A percentile compares a stretch with the other conserved stretches of the same genome.
Conservation (phyloP, 2,888 invertebrate genomes). For the Drosophila setosimentum region DNA sequence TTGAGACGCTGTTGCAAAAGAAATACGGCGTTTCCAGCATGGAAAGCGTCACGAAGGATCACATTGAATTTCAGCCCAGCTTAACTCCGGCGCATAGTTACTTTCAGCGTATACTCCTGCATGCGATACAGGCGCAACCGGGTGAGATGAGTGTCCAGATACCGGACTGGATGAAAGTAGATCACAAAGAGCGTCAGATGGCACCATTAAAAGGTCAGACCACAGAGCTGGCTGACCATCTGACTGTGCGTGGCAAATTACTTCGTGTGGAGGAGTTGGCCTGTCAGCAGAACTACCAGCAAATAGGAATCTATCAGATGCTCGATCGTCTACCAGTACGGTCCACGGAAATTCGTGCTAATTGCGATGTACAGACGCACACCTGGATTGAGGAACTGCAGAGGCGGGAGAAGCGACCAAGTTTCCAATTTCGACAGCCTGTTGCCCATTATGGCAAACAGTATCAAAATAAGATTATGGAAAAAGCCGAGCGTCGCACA, state of each 20-base stretch:
- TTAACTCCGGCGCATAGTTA: constrained; percentile 81
- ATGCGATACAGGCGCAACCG: constrained; percentile 36
- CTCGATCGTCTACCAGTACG: neutral
- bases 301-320: constrained; percentile 69
- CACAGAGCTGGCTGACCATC: constrained; percentile 53
- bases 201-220: constrained; percentile 73
- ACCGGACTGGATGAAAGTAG: constrained; percentile 77
- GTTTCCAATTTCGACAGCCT: constrained; percentile 49
- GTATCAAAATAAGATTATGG: constrained; percentile 37
- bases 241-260: constrained; percentile 47
- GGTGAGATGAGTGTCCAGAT: constrained; percentile 28
- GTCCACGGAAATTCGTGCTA: constrained; percentile 55
- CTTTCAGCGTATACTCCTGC: constrained; percentile 75
- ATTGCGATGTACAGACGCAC: constrained; percentile 63
- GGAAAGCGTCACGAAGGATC: constrained; percentile 21
- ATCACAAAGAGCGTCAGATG: constrained; percentile 76
- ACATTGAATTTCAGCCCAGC: constrained; percentile 75
- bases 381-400: constrained; percentile 70
- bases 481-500: constrained; percentile 22
- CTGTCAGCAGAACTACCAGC: constrained; percentile 55
- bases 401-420: constrained; percentile 34
- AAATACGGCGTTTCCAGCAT: constrained; percentile 31
- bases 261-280: constrained; percentile 65
- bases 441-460: constrained; percentile 35
- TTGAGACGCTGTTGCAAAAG: constrained; percentile 67